Base-by-base conservation (phyloP, 2,113 vertebrate species). In the Galeopterus variegatus region DNA sequence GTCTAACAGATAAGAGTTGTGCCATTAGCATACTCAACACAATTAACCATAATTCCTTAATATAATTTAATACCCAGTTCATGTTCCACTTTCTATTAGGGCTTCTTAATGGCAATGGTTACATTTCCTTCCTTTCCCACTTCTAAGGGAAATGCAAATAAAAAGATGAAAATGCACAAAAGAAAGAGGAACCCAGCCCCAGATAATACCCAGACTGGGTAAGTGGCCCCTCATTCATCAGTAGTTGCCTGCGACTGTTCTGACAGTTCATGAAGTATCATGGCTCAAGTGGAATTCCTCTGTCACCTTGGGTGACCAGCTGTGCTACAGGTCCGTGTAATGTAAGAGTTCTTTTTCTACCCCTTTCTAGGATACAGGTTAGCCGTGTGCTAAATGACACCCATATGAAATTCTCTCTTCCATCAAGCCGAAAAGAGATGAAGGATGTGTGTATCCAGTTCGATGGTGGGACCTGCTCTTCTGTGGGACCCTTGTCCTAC, bases 321-420 rank as follows among this genome's bases (percentile, higher is more conserved):
- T 10, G 48, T 45, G 24, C 86, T 82, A 6, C 65, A 48, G 85
- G 12, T 58, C 89, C 36, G 58, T 69, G 54, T 94, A 88, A 31
- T 1, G 1, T n/a, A 54, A 48, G 88, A 75, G 41, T 62, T 76
- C 94, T 81, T 79, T 93, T 95, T 93, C 96, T 31, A 50, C 94
- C 82, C 58, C 93, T 69, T 75, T 97, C 48, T 94, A 99, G 99
- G 96, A 97, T 99, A 91, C 98, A 92, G 89, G 99, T 99, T 64
- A 98, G 98, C 92, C 97, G 98, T 5, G 98, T 98, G 88, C 93
- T 98, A 17, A 99, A 98, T 0, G 98, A 98, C 76, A 99, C 98
- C 50, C 98, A 99, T 2, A 98, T 99, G 98, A 98, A 95, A 21
- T 99, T 99, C 97, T 87, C 99, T 91, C 98, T 99, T 69, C 99